phyloP scores from a whole-genome alignment of 1,140 invertebrate genomes.

The Pteromalus puparum region DNA sequence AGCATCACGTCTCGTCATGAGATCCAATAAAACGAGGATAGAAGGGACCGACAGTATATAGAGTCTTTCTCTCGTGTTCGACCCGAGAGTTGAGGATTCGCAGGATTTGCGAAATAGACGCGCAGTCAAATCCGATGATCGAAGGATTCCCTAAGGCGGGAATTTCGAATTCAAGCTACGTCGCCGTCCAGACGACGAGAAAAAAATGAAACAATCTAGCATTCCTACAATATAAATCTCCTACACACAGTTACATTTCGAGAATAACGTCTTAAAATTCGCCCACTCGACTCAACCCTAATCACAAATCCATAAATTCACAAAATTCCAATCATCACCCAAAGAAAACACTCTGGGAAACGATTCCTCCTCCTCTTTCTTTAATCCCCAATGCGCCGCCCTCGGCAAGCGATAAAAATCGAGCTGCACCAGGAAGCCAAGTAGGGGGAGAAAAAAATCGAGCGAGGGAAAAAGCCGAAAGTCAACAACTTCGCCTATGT shows the following conservation, averaged over 20 bases:
- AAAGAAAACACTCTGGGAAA: too few species aligned
- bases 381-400: too few species aligned
- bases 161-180: slow-evolving; percentile 8
- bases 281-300: too few species aligned
- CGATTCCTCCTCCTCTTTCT: too few species aligned
- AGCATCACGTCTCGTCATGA: not conserved
- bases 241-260: too few species aligned
- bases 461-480: not conserved
- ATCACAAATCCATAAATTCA: too few species aligned
- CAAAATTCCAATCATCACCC: too few species aligned
- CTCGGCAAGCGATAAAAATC: too few species aligned
- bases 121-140: slow-evolving; percentile 1
- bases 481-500: not conserved
- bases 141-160: not conserved
- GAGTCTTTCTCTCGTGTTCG: not conserved
- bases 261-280: too few species aligned
- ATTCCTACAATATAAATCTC: not conserved
- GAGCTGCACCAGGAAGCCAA: not conserved
- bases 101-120: slow-evolving; percentile 2
- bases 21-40: not conserved
- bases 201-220: not conserved
- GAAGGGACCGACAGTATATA: not conserved
- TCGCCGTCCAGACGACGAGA: not conserved
- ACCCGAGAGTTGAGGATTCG: not conserved
- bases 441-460: not conserved